Evolutionary conservation across 2,888 invertebrate species (phyloP).

Genomic region (Ischnus inquisitorius): DNA sequence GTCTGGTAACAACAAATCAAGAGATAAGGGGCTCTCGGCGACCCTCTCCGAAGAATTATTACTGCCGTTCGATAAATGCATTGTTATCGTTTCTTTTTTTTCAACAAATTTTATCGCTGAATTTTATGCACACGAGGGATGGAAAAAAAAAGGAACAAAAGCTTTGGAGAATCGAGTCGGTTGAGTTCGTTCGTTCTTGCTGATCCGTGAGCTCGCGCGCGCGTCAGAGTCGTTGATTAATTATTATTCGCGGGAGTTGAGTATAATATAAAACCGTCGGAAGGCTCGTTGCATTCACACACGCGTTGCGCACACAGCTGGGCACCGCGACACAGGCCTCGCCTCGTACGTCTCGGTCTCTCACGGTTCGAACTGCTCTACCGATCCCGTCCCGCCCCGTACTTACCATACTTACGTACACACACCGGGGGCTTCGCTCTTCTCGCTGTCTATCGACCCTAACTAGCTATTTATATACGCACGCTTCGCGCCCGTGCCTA

Average conservation of each 20-base stretch:
- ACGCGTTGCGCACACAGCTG: slow-evolving; percentile 54
- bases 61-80: slow-evolving; percentile 33
- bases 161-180: slow-evolving; percentile 22
- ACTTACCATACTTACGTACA: too few species aligned
- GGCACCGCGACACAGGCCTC: slow-evolving; percentile 43
- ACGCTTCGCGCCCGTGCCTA: slow-evolving; percentile 73
- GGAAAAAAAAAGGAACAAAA: slow-evolving; percentile 1
- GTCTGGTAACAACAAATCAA: neutral
- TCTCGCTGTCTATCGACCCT: slow-evolving; percentile 82
- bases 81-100: neutral
- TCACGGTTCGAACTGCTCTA: slow-evolving; percentile 34
- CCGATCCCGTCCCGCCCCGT: slow-evolving; percentile 11
- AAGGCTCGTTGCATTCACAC: slow-evolving; percentile 63
- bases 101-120: slow-evolving; percentile 45
- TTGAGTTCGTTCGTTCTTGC: slow-evolving; percentile 13
- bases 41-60: slow-evolving; percentile 35
- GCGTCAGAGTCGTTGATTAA: slow-evolving; percentile 58
- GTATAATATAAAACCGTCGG: slow-evolving; percentile 69
- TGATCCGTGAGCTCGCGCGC: slow-evolving; percentile 17
- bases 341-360: slow-evolving; percentile 37
- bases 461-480: slow-evolving; percentile 82
- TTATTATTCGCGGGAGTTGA: slow-evolving; percentile 67
- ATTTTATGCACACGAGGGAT: neutral
- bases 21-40: slow-evolving; percentile 5
- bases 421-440: neutral